Percentiles rank a stretch among this genome's conserved stretches.
Evolutionary conservation across 2,113 vertebrate species (phyloP).

Genomic region (Leucosticte australis): DNA sequence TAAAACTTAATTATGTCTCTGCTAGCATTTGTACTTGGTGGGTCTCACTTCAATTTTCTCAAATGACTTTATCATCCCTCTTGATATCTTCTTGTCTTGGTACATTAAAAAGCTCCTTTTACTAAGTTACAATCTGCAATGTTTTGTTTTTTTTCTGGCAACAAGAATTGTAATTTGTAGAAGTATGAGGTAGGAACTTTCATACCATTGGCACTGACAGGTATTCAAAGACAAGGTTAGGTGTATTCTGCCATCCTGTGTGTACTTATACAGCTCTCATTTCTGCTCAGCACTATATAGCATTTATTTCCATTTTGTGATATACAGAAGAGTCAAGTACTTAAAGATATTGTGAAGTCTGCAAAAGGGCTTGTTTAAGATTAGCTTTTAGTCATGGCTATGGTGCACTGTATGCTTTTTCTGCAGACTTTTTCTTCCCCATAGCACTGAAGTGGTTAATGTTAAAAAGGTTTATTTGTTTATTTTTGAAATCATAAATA

Average conservation of each 20-base stretch:
- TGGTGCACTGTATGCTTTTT: neutral
- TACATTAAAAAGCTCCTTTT: neutral
- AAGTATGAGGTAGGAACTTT: neutral
- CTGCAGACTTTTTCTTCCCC: neutral
- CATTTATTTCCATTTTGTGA: neutral
- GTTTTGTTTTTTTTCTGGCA: neutral
- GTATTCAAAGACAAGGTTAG: neutral
- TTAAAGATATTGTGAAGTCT: neutral
- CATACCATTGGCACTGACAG: neutral
- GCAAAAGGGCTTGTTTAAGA: neutral
- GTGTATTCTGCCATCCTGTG: neutral
- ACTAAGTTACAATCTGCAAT: fast-evolving
- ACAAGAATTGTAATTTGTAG: neutral
- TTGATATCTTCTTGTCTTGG: neutral
- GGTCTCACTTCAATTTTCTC: neutral
- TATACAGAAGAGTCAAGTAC: neutral
- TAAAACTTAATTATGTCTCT: neutral
- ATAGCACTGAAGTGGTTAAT: neutral
- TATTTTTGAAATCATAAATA: neutral
- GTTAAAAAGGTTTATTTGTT: neutral
- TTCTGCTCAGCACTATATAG: neutral
- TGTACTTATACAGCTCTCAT: neutral
- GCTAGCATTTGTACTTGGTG: fast-evolving
- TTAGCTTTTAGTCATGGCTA: neutral
- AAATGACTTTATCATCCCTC: neutral